Conservation (phyloP, 2,113 vertebrate genomes). For the Amphilophus citrinellus region DNA sequence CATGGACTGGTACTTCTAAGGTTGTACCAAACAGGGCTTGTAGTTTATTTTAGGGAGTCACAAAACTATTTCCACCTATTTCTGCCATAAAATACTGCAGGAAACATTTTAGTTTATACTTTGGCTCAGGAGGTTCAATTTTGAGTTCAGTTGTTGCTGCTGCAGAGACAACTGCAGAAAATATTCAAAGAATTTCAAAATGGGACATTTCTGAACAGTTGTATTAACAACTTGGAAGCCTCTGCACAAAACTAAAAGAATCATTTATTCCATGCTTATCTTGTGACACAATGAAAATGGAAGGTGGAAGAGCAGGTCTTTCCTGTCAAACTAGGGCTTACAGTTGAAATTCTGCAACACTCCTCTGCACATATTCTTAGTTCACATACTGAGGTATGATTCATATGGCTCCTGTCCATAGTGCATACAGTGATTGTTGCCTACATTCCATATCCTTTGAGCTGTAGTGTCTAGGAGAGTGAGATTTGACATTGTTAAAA, state of each 20-base stretch:
- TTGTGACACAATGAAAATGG: not conserved
- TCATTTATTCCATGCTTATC: not conserved
- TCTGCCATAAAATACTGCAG: not conserved
- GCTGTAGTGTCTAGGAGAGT: no score
- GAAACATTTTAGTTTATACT: not conserved
- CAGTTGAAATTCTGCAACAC: not conserved
- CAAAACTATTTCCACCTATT: not conserved
- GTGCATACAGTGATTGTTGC: not conserved
- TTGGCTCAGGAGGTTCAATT: not conserved
- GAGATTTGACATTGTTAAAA: no score
- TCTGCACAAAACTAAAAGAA: not conserved
- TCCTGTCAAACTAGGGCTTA: constrained; percentile 9
- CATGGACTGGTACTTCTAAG: not conserved
- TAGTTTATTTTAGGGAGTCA: not conserved
- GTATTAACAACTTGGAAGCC: not conserved
- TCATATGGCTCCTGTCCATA: not conserved
- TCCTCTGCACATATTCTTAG: not conserved
- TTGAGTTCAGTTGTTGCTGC: not conserved
- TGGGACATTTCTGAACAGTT: not conserved
- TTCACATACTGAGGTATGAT: constrained; percentile 25
- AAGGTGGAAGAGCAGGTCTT: constrained; percentile 14
- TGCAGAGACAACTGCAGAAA: not conserved
- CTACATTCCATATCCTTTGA: not conserved
- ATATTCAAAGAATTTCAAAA: not conserved
- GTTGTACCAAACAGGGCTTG: not conserved